These are phyloP conservation scores for Hemichromis elongatus DNA, from an alignment of 2,113 vertebrate genomes.

Conservation along the genomic window DNA sequence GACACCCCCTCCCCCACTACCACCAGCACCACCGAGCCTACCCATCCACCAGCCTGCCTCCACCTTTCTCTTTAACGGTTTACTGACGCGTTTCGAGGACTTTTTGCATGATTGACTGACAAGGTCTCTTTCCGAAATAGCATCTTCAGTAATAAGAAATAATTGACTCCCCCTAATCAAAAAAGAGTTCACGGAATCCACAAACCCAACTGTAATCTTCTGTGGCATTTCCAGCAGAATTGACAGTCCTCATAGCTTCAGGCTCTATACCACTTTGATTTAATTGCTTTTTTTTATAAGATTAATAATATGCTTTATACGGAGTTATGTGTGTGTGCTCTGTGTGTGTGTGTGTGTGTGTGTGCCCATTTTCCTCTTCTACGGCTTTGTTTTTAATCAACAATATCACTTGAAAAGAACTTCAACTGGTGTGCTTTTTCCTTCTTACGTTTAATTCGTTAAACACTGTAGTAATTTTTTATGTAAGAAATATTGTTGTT, in stretches of 20 bases:
- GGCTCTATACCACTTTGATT: slow-evolving; percentile 73
- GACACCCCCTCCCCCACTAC: slow-evolving; percentile 6
- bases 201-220: slow-evolving; percentile 73
- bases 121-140: slow-evolving; percentile 76
- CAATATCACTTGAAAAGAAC: slow-evolving; percentile 57
- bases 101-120: slow-evolving; percentile 77
- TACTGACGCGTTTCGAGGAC: slow-evolving; percentile 68
- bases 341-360: background rate
- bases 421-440: slow-evolving; percentile 22
- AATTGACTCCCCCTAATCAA: slow-evolving; percentile 75
- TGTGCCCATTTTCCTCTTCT: slow-evolving; percentile 10
- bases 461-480: slow-evolving; percentile 2
- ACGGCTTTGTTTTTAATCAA: slow-evolving; percentile 66
- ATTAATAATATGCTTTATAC: slow-evolving; percentile 71
- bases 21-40: background rate
- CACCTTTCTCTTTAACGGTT: slow-evolving; percentile 65
- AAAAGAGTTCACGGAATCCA: slow-evolving; percentile 70
- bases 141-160: slow-evolving; percentile 79
- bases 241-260: slow-evolving; percentile 70
- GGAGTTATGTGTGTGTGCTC: slow-evolving; percentile 21
- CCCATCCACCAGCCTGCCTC: background rate
- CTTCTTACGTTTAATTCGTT: slow-evolving; percentile 38
- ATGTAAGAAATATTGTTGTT: background rate
- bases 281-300: slow-evolving; percentile 69
- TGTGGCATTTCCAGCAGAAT: slow-evolving; percentile 74